Evolutionary conservation across 1,140 invertebrate species (phyloP).

Genomic region (Drosophila tani): DNA sequence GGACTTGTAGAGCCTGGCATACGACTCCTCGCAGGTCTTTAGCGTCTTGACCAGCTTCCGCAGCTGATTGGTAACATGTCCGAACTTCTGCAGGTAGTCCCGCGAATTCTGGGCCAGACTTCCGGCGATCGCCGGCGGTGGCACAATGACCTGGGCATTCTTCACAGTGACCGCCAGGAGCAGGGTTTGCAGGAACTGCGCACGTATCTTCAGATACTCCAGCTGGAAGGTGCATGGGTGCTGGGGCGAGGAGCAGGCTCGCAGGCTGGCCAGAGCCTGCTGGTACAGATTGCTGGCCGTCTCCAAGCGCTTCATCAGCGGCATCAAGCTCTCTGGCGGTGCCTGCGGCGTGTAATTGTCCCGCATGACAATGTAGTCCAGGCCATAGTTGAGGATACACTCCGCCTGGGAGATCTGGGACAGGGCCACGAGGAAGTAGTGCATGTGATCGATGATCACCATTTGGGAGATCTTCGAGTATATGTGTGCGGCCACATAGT

Average conservation of each 20-base stretch:
- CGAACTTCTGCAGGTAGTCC: conserved; percentile 93
- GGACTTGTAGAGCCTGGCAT: conserved; percentile 94
- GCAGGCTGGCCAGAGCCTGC: conserved; percentile 89
- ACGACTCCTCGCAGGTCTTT: conserved; percentile 90
- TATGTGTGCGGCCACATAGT: conserved; percentile 89
- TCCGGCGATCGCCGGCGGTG: conserved; percentile 95
- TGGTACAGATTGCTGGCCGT: conserved; percentile 87
- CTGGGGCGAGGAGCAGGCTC: conserved; percentile 86
- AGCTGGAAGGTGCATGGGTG: conserved; percentile 89
- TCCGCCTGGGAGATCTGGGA: conserved; percentile 90
- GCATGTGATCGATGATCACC: conserved; percentile 94
- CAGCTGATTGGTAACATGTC: conserved; percentile 92
- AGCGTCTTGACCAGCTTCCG: conserved; percentile 88
- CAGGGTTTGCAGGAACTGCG: conserved; percentile 91
- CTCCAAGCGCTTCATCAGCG: conserved; percentile 87
- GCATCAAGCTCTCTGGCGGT: conserved; percentile 52
- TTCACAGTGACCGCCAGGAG: conserved; percentile 91
- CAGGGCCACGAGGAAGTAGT: conserved; percentile 95
- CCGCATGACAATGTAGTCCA: conserved; percentile 67
- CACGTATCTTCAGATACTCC: conserved; percentile 91
- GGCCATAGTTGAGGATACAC: conserved; percentile 85
- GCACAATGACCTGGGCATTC: conserved; percentile 94
- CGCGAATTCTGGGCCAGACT: conserved; percentile 91
- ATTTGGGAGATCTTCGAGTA: conserved; percentile 89
- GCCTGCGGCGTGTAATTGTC: conserved; percentile 64